Conservation (phyloP, 2,797 vertebrate species). For the Lagodon rhomboides region DNA sequence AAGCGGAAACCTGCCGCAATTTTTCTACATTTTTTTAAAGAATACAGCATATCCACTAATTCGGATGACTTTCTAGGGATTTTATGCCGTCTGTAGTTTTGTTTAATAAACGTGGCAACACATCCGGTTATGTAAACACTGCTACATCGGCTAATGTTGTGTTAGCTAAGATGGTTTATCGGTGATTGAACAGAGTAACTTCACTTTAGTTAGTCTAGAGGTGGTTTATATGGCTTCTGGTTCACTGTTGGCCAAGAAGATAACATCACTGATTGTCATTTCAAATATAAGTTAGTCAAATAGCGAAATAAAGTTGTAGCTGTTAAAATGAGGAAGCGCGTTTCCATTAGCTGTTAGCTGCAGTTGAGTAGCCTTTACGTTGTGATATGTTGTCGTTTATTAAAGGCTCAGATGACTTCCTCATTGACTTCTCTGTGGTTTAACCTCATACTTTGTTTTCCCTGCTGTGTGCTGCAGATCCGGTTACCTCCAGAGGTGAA, state of each 20-base stretch:
- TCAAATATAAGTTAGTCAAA: not conserved
- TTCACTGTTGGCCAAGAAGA: not conserved
- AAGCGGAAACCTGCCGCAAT: not conserved
- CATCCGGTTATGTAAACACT: not conserved
- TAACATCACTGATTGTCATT: no score
- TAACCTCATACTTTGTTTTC: not conserved
- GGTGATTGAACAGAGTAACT: not conserved
- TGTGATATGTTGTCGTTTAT: not conserved
- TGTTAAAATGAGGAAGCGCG: not conserved
- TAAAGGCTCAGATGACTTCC: not conserved
- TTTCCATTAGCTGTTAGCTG: no score
- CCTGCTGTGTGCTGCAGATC: conserved; percentile 83
- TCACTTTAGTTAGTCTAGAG: rapidly evolving
- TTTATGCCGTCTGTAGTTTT: rapidly evolving
- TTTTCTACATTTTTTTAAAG: not conserved
- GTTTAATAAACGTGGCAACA: not conserved
- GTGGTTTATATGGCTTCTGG: no score
- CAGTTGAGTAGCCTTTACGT: no score
- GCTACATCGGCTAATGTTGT: not conserved
- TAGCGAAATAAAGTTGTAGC: no score
- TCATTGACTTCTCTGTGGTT: not conserved
- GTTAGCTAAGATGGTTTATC: not conserved
- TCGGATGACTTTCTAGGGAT: rapidly evolving
- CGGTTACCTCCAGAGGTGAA: conserved; percentile 98
- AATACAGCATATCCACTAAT: rapidly evolving